Evolutionary conservation across 2,888 invertebrate species (phyloP).

Genomic region (Macaria notata): DNA sequence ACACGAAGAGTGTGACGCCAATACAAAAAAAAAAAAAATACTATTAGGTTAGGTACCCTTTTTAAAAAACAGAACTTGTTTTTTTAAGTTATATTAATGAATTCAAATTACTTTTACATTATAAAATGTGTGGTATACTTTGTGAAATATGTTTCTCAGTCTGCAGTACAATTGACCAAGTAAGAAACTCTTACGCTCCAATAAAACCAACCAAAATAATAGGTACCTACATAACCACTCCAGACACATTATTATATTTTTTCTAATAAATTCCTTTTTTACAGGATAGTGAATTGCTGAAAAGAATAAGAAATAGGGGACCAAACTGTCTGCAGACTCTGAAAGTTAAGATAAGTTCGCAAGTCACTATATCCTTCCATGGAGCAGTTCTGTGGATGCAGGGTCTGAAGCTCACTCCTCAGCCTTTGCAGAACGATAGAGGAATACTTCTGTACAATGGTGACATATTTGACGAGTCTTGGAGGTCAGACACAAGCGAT

Average conservation of each 20-base stretch:
- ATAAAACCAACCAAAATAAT: too few species aligned
- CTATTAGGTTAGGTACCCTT: too few species aligned
- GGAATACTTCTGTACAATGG: slow-evolving; percentile 93
- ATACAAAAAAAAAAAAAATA: too few species aligned
- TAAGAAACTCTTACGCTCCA: background rate
- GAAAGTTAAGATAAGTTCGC: slow-evolving; percentile 40
- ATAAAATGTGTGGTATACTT: slow-evolving; percentile 62
- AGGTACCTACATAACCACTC: too few species aligned
- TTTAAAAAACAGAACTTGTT: too few species aligned
- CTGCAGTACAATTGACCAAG: slow-evolving; percentile 9
- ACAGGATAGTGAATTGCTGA: slow-evolving; percentile 63
- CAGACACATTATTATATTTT: too few species aligned
- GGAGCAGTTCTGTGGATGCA: slow-evolving; percentile 93
- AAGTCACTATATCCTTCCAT: slow-evolving; percentile 57
- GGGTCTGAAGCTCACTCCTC: slow-evolving; percentile 83
- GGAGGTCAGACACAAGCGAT: slow-evolving; percentile 69
- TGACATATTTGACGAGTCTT: slow-evolving; percentile 87
- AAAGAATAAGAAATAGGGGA: slow-evolving; percentile 79
- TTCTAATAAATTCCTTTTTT: slow-evolving; percentile 13
- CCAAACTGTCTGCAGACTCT: slow-evolving; percentile 69
- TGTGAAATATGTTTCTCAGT: slow-evolving; percentile 62
- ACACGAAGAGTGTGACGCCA: too few species aligned
- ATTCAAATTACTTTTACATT: too few species aligned
- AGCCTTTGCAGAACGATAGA: slow-evolving; percentile 85
- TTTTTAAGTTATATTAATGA: too few species aligned